These are phyloP conservation scores for Takifugu rubripes DNA, from an alignment of 2,797 vertebrate species.

Conservation along the genomic window DNA sequence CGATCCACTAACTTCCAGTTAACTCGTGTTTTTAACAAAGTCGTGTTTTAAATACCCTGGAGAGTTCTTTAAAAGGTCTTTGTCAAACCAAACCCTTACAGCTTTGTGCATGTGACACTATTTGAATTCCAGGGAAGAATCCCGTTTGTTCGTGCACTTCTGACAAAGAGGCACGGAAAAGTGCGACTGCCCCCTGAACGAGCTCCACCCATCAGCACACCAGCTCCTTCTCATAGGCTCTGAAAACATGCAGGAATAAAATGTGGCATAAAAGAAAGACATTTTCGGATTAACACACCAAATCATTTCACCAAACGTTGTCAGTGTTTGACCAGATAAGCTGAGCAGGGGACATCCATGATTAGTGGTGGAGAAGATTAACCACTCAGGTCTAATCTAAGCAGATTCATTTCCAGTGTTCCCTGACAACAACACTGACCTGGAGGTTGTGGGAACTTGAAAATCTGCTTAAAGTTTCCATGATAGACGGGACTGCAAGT, in stretches of 20 bases:
- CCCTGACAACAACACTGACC: conserved; percentile 1
- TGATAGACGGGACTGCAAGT: background rate
- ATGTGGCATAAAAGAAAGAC: conserved; percentile 10
- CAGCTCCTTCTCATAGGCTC: conserved; percentile 21
- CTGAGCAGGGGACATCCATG: conserved; percentile 20
- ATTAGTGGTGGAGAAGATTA: conserved; percentile 57
- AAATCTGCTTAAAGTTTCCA: background rate
- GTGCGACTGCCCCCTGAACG: no score
- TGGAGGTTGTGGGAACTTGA: background rate
- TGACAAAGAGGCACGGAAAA: no score
- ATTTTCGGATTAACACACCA: conserved; percentile 9
- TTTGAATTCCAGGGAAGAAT: no score
- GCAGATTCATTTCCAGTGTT: conserved; percentile 47
- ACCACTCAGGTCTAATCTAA: conserved; percentile 43
- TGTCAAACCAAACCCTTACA: no score
- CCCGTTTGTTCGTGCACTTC: no score
- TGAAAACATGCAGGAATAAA: conserved; percentile 6
- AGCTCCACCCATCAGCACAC: background rate
- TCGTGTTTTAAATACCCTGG: no score
- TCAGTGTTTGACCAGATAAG: conserved; percentile 22
- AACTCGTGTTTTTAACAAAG: no score
- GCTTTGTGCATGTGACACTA: no score
- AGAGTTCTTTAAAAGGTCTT: no score
- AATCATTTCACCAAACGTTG: background rate
- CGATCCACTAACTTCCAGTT: no score